Base-by-base conservation (phyloP, 2,113 vertebrate genomes). In the Cynoglossus semilaevis region DNA sequence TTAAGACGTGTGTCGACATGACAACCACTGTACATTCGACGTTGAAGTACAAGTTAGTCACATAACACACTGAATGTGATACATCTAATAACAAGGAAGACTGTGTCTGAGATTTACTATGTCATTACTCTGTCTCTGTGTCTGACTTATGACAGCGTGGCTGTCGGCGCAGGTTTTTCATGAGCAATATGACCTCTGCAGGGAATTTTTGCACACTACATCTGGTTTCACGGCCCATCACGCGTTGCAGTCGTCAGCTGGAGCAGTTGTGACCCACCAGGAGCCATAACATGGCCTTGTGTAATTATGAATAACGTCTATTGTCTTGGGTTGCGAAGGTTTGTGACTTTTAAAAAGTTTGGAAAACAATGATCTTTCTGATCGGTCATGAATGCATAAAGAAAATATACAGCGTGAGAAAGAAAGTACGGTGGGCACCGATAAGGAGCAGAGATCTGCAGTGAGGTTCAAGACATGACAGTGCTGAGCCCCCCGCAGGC, bases 181-280 rank as follows among this genome's bases (percentile, higher is more conserved):
- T 53, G 72, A 59, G 57, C 48, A 48, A 11, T 60, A 72, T 66
- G 81, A 76, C 65, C 72, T 82, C 68, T 44, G 8, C 11, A 14
- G 79, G 73, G 83, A 34, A 52, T 74, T 85, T 71, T 65, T 74
- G 71, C 48, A 35, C 56, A 74, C 77, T 57, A 60, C 48, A 53
- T 82, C 76, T 85, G 82, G 70, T 79, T 82, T 85, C 72, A 60
- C 72, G 72, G 67, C 49, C 64, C 62, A 37, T 84, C 79, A 70
- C 59, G 18, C 35, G 34, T 58, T 29, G 63, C 78, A 72, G 67
- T 86, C 80, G 76, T 79, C 62, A 4, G 48, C 63, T 16, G 9
- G 36, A 80, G 49, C 83, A 83, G 84, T 79, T 84, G 79, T 80
- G 63, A 77, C 63, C 43, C 35, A n/a, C 17, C 0, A 42, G 37